Evolutionary conservation across 1,140 invertebrate species (phyloP), one percentile per base, ranked within the genome.

Genomic region (Drosophila prosaltans): DNA sequence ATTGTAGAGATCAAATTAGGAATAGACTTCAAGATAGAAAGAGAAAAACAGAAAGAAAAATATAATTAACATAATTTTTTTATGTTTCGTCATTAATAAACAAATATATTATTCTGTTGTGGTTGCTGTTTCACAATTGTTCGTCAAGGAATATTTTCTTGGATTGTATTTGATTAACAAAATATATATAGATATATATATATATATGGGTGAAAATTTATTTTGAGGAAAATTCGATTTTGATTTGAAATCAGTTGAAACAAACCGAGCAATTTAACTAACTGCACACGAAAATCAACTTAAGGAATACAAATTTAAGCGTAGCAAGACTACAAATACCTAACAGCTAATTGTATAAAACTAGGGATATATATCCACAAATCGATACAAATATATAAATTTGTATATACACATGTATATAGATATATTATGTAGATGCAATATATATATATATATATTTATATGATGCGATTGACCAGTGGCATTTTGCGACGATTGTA

Each of bases 401-500:
- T 32, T 63, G 40, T 40, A 57, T 59, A 36, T 63, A 66, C 28
- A 51, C 26, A 11, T 40, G 10, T 40, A 11, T 40, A 11, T 36
- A 36, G 45, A 24, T 26, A 51, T 51, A 51, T 36, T 36, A 36
- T 36, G 3, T 36, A 36, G 3, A 36, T 7, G 32, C 32, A 51
- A 36, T 36, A 36, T 30, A 30, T 30, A 30, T 30, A 30, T 30
- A 30, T 65, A 36, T 36, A 36, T 26, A 54, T 58, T 80, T 93
- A 92, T 24, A 93, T 93, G 55, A 94, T 93, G 78, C 94, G 81
- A 79, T 94, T 94, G 11, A 94, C 93, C 65, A 94, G 92, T 48
- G 94, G 94, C 65, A 94, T 94, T 88, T 94, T 94, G 65, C 94
- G 92, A 64, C 94, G 85, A 85, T 93, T 94, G 26, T 90, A 91